Conservation (phyloP, 2,797 vertebrate species). For the Anguilla pacifica region DNA sequence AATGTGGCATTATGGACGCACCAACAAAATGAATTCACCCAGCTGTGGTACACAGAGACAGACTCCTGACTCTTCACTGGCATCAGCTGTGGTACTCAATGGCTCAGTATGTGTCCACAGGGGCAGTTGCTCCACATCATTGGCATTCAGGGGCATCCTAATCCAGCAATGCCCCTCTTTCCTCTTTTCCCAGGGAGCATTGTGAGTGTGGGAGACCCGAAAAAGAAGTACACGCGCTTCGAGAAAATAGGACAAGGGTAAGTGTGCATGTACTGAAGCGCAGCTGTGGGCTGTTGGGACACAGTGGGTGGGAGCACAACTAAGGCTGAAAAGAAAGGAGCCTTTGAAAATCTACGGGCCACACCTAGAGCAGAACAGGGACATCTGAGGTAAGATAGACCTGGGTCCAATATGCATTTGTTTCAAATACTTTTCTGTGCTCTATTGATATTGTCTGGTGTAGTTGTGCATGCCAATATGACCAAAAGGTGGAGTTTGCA, state of each 20-base stretch:
- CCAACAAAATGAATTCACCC: not conserved
- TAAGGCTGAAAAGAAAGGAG: not conserved
- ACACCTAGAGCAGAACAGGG: not conserved
- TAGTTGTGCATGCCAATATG: no score
- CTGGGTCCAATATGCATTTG: no score
- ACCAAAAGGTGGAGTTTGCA: no score
- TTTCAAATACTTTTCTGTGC: no score
- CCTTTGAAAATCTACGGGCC: not conserved
- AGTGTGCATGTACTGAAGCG: constrained; percentile 57
- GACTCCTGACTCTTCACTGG: not conserved
- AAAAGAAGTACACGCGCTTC: constrained; percentile 98
- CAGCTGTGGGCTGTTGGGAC: constrained; percentile 39
- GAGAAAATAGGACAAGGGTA: constrained; percentile 98
- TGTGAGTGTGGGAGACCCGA: constrained; percentile 96
- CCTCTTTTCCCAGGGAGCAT: constrained; percentile 86
- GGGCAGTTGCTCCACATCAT: not conserved
- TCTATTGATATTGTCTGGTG: no score
- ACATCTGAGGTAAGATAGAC: not conserved
- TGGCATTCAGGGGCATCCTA: not conserved
- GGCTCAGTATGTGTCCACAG: not conserved
- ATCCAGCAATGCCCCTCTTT: constrained; percentile 8
- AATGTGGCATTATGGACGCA: not conserved
- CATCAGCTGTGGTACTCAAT: no score
- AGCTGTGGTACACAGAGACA: not conserved
- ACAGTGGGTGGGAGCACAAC: constrained; percentile 25